phyloP scores from a whole-genome alignment of 2,113 vertebrate genomes.

The Campylorhamphus procurvoides region DNA sequence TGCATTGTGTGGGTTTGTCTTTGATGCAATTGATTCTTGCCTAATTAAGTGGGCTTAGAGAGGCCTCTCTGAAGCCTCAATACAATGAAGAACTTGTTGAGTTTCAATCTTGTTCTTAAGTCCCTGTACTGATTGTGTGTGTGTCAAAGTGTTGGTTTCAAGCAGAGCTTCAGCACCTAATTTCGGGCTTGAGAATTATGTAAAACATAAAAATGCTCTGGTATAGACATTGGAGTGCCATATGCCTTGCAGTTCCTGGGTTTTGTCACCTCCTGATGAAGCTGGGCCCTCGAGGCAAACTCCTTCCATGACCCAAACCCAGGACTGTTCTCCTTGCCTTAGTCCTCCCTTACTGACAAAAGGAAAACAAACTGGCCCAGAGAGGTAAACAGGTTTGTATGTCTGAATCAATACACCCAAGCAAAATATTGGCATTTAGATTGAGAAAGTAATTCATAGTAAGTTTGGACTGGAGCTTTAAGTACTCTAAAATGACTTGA shows the following conservation, averaged over 20 bases:
- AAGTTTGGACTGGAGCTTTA: conserved; percentile 26
- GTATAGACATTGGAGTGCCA: not conserved
- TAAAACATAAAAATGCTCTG: not conserved
- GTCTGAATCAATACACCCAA: conserved; percentile 27
- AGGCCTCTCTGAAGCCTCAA: not conserved
- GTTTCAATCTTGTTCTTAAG: not conserved
- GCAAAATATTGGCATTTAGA: conserved; percentile 49
- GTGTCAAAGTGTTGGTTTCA: not conserved
- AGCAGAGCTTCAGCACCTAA: not conserved
- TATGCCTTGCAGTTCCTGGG: not conserved
- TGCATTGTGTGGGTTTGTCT: not conserved
- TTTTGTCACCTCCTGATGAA: not conserved
- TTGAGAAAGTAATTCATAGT: conserved; percentile 47
- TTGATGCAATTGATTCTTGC: not conserved
- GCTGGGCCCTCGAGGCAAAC: not conserved
- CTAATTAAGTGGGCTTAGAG: not conserved
- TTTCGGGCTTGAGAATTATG: not conserved
- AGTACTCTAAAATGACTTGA: conserved; percentile 4
- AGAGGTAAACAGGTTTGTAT: conserved; percentile 2
- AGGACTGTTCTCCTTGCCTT: not conserved
- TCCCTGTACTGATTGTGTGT: not conserved
- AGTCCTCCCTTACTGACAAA: not conserved
- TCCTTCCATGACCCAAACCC: not conserved
- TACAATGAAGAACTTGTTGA: not conserved
- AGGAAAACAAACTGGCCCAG: not conserved